Percentiles rank a stretch among this genome's conserved stretches.
These are phyloP conservation scores for Acanthosoma haemorrhoidale DNA, from an alignment of 2,888 invertebrate genomes.

Conservation along the genomic window DNA sequence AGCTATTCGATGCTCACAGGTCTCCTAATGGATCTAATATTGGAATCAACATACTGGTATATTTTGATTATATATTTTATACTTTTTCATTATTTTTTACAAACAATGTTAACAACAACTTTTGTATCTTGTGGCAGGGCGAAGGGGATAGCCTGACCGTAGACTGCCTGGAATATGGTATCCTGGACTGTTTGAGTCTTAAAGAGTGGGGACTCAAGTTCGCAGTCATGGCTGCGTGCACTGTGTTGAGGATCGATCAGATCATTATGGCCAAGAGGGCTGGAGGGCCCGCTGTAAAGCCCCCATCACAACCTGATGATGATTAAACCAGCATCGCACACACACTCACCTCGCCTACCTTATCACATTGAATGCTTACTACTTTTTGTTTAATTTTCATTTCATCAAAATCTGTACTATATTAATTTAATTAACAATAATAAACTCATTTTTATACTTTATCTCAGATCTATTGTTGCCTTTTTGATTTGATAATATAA, in stretches of 20 bases:
- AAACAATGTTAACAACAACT: background rate
- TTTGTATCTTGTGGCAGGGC: constrained; percentile 45
- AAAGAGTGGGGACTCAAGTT: constrained; percentile 95
- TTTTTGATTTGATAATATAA: too few species aligned
- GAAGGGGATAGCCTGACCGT: constrained; percentile 58
- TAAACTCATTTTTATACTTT: too few species aligned
- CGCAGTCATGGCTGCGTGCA: constrained; percentile 86
- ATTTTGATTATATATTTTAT: constrained; percentile 29
- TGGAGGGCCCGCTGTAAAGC: constrained; percentile 86
- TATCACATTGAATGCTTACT: too few species aligned
- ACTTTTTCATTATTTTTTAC: background rate
- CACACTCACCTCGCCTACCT: too few species aligned
- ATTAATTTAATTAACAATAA: too few species aligned
- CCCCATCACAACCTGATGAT: constrained; percentile 55
- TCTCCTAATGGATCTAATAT: background rate
- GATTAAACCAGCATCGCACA: too few species aligned
- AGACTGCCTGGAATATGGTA: constrained; percentile 70
- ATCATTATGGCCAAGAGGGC: constrained; percentile 98
- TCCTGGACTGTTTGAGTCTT: constrained; percentile 75
- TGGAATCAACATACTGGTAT: constrained; percentile 83
- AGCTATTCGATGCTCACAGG: constrained; percentile 82
- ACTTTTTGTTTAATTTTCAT: too few species aligned
- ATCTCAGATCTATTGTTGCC: too few species aligned
- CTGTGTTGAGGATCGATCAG: constrained; percentile 90
- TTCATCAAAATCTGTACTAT: too few species aligned